Evolutionary conservation across 2,113 vertebrate genomes (phyloP).

Genomic region (Gadus chalcogrammus): DNA sequence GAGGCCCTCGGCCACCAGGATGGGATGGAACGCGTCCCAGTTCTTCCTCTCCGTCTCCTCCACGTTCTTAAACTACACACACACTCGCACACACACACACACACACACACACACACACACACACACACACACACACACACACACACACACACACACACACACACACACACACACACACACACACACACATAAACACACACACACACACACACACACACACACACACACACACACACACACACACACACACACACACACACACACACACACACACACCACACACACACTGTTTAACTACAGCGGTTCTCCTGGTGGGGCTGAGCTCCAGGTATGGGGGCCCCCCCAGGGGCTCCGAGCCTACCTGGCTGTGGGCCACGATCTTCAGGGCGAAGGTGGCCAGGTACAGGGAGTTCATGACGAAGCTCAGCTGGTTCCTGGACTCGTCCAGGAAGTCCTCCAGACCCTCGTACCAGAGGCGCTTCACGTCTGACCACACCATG

Average conservation of each 20-base stretch:
- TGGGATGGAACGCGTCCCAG: slow-evolving; percentile 97
- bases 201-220: no score
- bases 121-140: not conserved
- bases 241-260: no score
- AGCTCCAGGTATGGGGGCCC: no score
- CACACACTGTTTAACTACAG: not conserved
- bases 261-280: not conserved
- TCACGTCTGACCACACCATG: slow-evolving; percentile 99
- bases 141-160: no score
- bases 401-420: slow-evolving; percentile 98
- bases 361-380: slow-evolving; percentile 96
- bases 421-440: slow-evolving; percentile 96
- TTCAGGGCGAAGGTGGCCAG: slow-evolving; percentile 95
- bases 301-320: no score
- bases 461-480: slow-evolving; percentile 95
- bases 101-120: not conserved
- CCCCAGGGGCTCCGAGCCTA: slow-evolving; percentile 41
- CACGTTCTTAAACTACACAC: slow-evolving; percentile 71
- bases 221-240: not conserved
- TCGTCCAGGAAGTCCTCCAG: slow-evolving; percentile 97
- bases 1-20: slow-evolving; percentile 93
- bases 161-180: no score
- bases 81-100: not conserved
- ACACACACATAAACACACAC: no score
- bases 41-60: slow-evolving; percentile 86